A percentile compares a stretch with the other conserved stretches of the same genome.
These are phyloP conservation scores for Drosophila anceps DNA, from an alignment of 2,888 invertebrate genomes.

Conservation along the genomic window DNA sequence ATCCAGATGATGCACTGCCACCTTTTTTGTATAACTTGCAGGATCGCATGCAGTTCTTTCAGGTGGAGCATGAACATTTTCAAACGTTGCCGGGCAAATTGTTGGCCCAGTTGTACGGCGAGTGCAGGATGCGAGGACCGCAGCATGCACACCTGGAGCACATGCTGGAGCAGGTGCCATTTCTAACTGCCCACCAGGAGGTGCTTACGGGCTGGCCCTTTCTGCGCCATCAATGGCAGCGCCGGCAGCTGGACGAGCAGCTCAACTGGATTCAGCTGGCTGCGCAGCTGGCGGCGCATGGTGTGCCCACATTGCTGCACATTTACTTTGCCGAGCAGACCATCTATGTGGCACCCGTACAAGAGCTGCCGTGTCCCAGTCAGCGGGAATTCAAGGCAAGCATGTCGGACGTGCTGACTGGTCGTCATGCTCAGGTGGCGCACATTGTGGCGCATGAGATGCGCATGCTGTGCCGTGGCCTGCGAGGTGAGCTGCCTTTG, in stretches of 20 bases:
- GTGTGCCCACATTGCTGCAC: constrained; percentile 74
- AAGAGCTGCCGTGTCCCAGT: constrained; percentile 67
- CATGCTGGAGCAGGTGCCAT: constrained; percentile 70
- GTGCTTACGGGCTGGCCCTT: constrained; percentile 75
- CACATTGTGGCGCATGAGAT: constrained; percentile 77
- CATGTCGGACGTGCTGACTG: constrained; percentile 52
- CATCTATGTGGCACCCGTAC: constrained; percentile 75
- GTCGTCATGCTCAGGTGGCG: constrained; percentile 69
- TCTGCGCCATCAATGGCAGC: constrained; percentile 78
- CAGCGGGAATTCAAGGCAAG: constrained; percentile 48
- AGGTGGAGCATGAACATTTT: constrained; percentile 65
- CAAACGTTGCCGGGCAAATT: constrained; percentile 69
- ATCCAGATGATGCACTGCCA: constrained; percentile 57
- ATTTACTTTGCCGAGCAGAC: constrained; percentile 81
- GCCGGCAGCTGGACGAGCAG: constrained; percentile 43
- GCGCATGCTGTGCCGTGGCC: constrained; percentile 71
- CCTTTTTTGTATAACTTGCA: constrained; percentile 82
- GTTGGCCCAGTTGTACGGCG: constrained; percentile 70
- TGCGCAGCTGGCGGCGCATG: constrained; percentile 77
- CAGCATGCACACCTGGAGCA: constrained; percentile 54
- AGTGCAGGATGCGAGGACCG: constrained; percentile 59
- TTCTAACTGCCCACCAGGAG: constrained; percentile 55
- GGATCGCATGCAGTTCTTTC: constrained; percentile 79
- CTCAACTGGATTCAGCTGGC: constrained; percentile 76
- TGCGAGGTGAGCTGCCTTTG: constrained; percentile 64